Conservation (phyloP, 2,797 vertebrate genomes). For the Eleutherodactylus coqui region DNA sequence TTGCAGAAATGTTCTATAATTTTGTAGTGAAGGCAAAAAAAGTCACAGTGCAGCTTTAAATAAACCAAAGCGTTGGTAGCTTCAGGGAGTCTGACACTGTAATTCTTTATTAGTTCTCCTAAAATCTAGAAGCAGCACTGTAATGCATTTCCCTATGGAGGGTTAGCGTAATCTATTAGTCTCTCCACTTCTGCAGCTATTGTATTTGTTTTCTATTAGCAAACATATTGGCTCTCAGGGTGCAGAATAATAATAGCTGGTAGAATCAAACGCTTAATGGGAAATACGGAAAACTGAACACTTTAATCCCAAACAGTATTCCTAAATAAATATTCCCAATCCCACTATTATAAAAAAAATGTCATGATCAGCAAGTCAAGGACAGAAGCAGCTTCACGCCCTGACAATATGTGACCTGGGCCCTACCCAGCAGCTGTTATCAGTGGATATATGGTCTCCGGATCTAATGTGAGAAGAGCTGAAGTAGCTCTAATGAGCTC, state of each 20-base stretch:
- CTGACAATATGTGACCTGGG: slow-evolving; percentile 37
- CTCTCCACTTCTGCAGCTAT: background rate
- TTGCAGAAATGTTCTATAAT: no score
- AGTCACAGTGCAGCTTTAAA: background rate
- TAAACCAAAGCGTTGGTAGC: background rate
- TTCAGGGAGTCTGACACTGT: background rate
- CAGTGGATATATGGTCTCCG: slow-evolving; percentile 11
- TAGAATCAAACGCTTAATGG: slow-evolving; percentile 6
- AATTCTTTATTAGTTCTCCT: background rate
- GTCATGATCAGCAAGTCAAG: slow-evolving; percentile 19
- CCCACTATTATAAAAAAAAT: background rate
- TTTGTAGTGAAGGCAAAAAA: background rate
- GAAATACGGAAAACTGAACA: background rate
- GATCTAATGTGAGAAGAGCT: slow-evolving; percentile 19
- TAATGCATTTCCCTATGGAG: slow-evolving; percentile 1
- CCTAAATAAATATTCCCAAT: slow-evolving; percentile 9
- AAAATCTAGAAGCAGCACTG: background rate
- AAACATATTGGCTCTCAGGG: slow-evolving; percentile 37
- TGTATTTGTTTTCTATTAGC: slow-evolving; percentile 30
- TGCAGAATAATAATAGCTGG: slow-evolving; percentile 36
- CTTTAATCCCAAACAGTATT: slow-evolving; percentile 11
- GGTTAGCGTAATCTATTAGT: background rate
- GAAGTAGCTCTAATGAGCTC: slow-evolving; percentile 36
- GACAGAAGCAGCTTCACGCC: background rate
- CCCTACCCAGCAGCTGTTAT: slow-evolving; percentile 6